Base-by-base conservation (phyloP, 2,888 invertebrate genomes). In the Ectemnius lituratus region DNA sequence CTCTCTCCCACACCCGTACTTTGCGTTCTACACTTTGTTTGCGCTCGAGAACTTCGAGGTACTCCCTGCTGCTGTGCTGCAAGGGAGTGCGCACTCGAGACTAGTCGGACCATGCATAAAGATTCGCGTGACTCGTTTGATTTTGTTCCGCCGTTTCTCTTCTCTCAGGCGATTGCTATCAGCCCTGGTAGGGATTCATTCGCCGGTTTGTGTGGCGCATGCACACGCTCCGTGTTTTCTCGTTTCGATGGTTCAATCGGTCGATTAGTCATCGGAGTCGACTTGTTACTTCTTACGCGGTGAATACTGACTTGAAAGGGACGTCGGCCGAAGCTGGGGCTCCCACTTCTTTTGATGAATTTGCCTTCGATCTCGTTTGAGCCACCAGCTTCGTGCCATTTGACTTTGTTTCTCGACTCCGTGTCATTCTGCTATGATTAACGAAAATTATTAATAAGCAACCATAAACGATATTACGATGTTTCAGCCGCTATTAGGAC, bases 31-130 rank as follows among this genome's bases (percentile, higher is more conserved):
- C 28, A 28, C 49, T 46, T 20, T 69, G 49, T 37, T 46, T 70
- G 52, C 58, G 28, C 46, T 65, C 65, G 78, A 64, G 68, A 28
- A 68, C 56, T 60, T 67, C 61, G 45, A 70, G 59, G 85, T 79
- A 84, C 47, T 62, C 78, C 79, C 27, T 27, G 85, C 27, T 52
- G 45, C 5, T n/a, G 45, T 47, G 56, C 84, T 86, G 14, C 59
- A 76, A 85, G 86, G 86, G 85, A 83, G 78, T 87, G 81, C 87
- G 87, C 86, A 37, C 37, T 37, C 37, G 37, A 37, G 87, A 88
- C 89, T 90, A 90, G 89, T 90, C 37, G 85, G 88, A 87, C 86
- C 87, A 88, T 88, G 82, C 86, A 86, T 88, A 86, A 87, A 89
- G 87, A 88, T 87, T 87, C 71, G 52, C 72, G 49, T 83, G 81